Evolutionary conservation across 2,888 invertebrate species (phyloP).

Genomic region (Nebria salina): DNA sequence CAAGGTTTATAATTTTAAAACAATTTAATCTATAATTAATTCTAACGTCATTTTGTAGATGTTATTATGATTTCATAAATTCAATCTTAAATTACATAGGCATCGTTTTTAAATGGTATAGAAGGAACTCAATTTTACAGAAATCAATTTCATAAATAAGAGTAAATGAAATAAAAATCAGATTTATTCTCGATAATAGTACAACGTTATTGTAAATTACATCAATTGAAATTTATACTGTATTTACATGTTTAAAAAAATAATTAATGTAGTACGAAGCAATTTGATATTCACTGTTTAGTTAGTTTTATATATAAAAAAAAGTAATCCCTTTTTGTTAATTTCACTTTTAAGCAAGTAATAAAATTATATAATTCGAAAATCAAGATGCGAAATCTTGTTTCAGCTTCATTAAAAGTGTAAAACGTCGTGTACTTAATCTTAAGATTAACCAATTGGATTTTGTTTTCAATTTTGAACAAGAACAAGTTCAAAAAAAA

Average conservation of each 20-base stretch:
- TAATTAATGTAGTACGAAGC: too few relatives aligned
- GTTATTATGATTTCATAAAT: neutral
- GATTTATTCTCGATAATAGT: too few relatives aligned
- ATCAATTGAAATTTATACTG: too few relatives aligned
- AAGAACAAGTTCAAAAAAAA: neutral
- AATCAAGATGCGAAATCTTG: neutral
- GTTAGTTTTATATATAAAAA: too few relatives aligned
- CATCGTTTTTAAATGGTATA: neutral
- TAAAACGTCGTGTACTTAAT: neutral
- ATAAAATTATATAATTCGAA: neutral
- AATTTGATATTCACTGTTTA: too few relatives aligned
- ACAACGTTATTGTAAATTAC: too few relatives aligned
- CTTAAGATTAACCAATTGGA: neutral
- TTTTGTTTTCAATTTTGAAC: neutral
- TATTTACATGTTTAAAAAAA: too few relatives aligned
- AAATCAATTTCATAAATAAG: too few relatives aligned
- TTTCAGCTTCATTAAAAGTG: neutral
- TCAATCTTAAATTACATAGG: neutral
- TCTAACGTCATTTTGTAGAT: neutral
- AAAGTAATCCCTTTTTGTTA: neutral
- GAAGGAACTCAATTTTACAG: too few relatives aligned
- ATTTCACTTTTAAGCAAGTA: neutral
- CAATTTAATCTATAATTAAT: neutral
- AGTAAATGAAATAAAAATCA: too few relatives aligned
- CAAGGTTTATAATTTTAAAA: neutral